Evolutionary conservation across 2,888 invertebrate genomes (phyloP).

Genomic region (Hydrotaea diabolus): DNA sequence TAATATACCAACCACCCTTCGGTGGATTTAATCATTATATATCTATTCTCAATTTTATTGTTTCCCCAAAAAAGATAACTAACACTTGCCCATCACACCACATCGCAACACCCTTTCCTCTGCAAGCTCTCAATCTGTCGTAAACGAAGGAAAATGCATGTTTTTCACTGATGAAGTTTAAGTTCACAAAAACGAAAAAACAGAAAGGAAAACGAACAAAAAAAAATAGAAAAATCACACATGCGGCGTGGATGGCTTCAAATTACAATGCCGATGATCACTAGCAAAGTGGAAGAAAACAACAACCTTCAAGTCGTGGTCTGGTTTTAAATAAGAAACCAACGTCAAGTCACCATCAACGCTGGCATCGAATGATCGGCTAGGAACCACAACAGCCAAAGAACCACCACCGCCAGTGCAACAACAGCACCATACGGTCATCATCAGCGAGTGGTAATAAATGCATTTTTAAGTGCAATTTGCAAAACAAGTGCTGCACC

Average conservation of each 20-base stretch:
- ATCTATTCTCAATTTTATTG: too few species aligned
- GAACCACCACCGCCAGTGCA: neutral
- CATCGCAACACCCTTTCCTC: constrained; percentile 20
- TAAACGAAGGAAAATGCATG: constrained; percentile 32
- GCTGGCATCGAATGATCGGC: constrained; percentile 8
- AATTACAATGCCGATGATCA: constrained; percentile 60
- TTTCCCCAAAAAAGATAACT: too few species aligned
- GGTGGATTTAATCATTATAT: too few species aligned
- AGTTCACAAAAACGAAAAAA: constrained; percentile 24
- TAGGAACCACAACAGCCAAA: neutral
- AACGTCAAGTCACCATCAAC: constrained; percentile 51
- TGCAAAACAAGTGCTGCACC: constrained; percentile 69
- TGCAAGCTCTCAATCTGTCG: neutral
- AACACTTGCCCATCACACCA: neutral
- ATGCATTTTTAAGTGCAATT: constrained; percentile 69
- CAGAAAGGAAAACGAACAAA: constrained; percentile 39
- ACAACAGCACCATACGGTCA: neutral
- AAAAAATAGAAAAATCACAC: constrained; percentile 62
- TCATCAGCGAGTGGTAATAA: constrained; percentile 64
- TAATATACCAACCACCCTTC: too few species aligned
- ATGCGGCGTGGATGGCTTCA: constrained; percentile 50
- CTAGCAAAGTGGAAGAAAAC: constrained; percentile 38
- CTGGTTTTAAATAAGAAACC: constrained; percentile 50
- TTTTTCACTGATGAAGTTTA: constrained; percentile 23
- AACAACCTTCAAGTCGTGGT: neutral